phyloP scores from a whole-genome alignment of 2,888 invertebrate genomes.

The Campopleginae sp. region DNA sequence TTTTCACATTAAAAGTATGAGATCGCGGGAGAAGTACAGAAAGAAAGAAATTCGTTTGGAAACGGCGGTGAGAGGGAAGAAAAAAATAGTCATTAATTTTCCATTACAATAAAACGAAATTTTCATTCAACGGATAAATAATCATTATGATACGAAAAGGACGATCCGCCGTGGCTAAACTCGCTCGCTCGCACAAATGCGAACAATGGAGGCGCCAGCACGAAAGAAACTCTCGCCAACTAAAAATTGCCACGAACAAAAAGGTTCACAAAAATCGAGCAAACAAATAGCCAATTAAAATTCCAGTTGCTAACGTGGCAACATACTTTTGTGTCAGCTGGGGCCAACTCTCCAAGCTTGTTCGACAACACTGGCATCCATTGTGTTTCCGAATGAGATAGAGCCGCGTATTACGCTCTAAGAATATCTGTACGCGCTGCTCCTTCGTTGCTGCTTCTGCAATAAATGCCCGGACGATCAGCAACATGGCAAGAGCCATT shows the following conservation, averaged over 20 bases:
- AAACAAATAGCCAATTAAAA: constrained; percentile 74
- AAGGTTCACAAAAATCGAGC: constrained; percentile 42
- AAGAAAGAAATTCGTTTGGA: not conserved
- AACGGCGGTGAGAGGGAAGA: not conserved
- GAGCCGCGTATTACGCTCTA: constrained; percentile 21
- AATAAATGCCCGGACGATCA: not conserved
- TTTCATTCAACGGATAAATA: not conserved
- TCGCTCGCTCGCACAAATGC: constrained; percentile 27
- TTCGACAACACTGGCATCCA: constrained; percentile 53
- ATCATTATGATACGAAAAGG: constrained; percentile 15
- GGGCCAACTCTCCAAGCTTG: constrained; percentile 56
- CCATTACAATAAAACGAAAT: constrained; percentile 30
- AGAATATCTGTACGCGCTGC: constrained; percentile 15
- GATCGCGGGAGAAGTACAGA: not conserved
- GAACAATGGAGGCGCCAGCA: constrained; percentile 66
- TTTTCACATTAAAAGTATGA: not conserved
- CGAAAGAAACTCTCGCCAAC: not conserved
- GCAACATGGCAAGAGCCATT: not conserved
- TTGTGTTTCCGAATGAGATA: constrained; percentile 49
- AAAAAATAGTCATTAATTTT: constrained; percentile 25
- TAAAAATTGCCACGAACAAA: not conserved
- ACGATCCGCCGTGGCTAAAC: constrained; percentile 8
- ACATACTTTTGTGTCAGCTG: constrained; percentile 67
- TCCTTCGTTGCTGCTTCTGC: not conserved
- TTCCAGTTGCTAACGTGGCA: constrained; percentile 67